A percentile compares a stretch with the other conserved stretches of the same genome.
Evolutionary conservation across 1,140 invertebrate genomes (phyloP).

Genomic region (Hydropsyche tenuis): DNA sequence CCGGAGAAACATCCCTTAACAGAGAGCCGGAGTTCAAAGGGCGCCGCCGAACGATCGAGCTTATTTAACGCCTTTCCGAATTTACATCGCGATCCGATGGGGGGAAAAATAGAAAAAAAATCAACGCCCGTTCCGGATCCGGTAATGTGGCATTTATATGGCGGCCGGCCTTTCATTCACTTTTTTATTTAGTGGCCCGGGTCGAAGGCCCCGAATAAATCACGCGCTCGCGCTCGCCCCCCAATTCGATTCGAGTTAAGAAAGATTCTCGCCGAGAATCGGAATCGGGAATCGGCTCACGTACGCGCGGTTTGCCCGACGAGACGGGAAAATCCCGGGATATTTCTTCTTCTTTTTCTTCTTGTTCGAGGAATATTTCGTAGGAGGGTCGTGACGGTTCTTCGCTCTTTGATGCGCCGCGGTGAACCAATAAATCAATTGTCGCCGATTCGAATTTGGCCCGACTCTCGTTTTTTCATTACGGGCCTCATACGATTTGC

Average conservation of each 20-base stretch:
- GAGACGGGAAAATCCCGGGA: constrained; percentile 29
- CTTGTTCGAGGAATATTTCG: not conserved
- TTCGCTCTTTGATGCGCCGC: not conserved
- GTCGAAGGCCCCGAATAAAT: constrained; percentile 42
- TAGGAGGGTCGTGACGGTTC: no score
- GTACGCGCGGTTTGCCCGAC: constrained; percentile 37
- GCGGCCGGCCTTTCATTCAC: constrained; percentile 26
- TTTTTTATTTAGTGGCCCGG: constrained; percentile 20
- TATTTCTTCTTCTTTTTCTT: constrained; percentile 25
- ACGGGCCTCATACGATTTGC: no score
- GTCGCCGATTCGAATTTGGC: not conserved
- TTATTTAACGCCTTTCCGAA: no score
- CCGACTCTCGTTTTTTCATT: no score
- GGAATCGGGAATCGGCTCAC: constrained; percentile 47
- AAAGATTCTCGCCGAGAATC: constrained; percentile 49
- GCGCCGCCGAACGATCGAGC: no score
- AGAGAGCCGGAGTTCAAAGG: no score
- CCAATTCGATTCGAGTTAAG: constrained; percentile 51
- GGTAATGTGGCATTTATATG: constrained; percentile 38
- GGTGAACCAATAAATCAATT: constrained; percentile 11
- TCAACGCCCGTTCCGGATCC: not conserved
- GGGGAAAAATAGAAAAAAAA: no score
- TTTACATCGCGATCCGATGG: no score
- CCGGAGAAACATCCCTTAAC: no score
- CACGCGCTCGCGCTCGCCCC: no score